Evolutionary conservation across 2,888 invertebrate genomes (phyloP).

Genomic region (Galeopsomyia nigrocyanea): DNA sequence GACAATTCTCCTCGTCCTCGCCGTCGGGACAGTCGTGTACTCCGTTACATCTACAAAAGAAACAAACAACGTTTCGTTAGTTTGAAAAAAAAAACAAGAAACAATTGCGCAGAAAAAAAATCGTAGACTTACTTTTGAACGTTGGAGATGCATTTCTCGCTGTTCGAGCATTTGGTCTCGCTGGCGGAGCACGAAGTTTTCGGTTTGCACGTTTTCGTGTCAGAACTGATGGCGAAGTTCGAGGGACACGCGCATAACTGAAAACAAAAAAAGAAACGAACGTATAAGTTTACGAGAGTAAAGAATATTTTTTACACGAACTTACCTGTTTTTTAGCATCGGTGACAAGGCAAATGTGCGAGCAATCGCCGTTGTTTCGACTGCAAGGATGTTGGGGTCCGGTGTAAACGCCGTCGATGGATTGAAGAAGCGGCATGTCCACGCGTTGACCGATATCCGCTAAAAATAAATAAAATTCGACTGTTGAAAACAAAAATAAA

Average conservation of each 20-base stretch:
- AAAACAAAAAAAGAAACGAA: neutral
- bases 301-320: conserved; percentile 4
- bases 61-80: no score
- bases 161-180: conserved; percentile 69
- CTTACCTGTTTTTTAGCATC: conserved; percentile 48
- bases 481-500: neutral
- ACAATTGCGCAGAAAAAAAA: no score
- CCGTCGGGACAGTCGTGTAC: conserved; percentile 71
- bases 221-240: conserved; percentile 72
- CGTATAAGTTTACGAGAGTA: neutral
- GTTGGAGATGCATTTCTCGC: conserved; percentile 68
- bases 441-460: conserved; percentile 58
- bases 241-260: conserved; percentile 77
- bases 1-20: conserved; percentile 75
- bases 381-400: conserved; percentile 73
- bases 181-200: conserved; percentile 65
- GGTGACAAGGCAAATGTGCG: conserved; percentile 79
- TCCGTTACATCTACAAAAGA: conserved; percentile 70
- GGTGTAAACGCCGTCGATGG: conserved; percentile 67
- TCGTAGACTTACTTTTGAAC: conserved; percentile 54
- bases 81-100: no score
- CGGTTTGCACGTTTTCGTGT: conserved; percentile 73
- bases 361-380: conserved; percentile 76
- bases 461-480: no score
- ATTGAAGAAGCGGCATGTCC: conserved; percentile 70